phyloP scores from a whole-genome alignment of 2,888 invertebrate species.

The Acanthoscelides obtectus region DNA sequence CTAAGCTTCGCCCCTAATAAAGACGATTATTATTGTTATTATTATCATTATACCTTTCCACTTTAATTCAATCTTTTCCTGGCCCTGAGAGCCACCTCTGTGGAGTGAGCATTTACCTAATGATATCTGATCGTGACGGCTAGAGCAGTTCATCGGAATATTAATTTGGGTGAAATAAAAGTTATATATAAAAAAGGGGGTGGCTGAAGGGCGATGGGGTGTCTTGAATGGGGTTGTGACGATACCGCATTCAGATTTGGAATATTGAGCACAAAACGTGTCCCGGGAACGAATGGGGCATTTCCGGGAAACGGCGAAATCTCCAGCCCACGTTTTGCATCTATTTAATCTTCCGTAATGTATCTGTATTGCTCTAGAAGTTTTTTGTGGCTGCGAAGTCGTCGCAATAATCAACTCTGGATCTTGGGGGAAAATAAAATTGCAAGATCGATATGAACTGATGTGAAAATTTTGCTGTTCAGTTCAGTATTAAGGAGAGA shows the following conservation, averaged over 20 bases:
- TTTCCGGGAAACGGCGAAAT: not conserved
- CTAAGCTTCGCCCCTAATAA: too few relatives aligned
- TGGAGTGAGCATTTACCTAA: slow-evolving; percentile 16
- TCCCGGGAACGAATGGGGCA: not conserved
- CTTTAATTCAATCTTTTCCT: not conserved
- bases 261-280: not conserved
- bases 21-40: too few relatives aligned
- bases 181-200: slow-evolving; percentile 22
- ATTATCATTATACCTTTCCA: too few relatives aligned
- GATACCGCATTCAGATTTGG: not conserved
- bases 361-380: not conserved
- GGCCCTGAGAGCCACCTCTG: not conserved
- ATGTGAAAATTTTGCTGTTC: too few relatives aligned
- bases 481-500: too few relatives aligned
- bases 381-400: not conserved
- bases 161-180: slow-evolving; percentile 25
- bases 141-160: slow-evolving; percentile 26
- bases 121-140: slow-evolving; percentile 26
- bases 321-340: slow-evolving; percentile 2
- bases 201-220: slow-evolving; percentile 6
- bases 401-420: not conserved
- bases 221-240: slow-evolving; percentile 1
- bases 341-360: not conserved
- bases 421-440: not conserved
- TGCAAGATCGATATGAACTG: not conserved